Conservation (phyloP, 1,140 invertebrate genomes). For the Tribolium castaneum region DNA sequence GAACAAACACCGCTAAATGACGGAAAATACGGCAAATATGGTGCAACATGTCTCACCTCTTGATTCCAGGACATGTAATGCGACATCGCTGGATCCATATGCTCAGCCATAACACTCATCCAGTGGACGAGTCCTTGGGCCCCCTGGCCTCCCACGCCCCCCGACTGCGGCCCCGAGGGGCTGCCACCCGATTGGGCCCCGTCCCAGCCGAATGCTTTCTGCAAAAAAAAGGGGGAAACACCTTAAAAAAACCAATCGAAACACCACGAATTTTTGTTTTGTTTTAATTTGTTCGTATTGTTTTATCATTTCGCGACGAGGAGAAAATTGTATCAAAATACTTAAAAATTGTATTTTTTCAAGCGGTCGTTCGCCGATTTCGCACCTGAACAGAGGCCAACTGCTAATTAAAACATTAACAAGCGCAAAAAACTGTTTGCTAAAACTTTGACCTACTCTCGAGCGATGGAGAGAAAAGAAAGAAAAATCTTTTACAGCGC, state of each 20-base stretch:
- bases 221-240: conserved; percentile 49
- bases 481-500: not conserved
- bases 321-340: not conserved
- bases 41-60: conserved; percentile 57
- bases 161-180: conserved; percentile 59
- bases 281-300: conserved; percentile 22
- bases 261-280: not conserved
- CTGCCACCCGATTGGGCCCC: conserved; percentile 59
- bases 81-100: conserved; percentile 72
- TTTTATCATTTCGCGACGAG: conserved; percentile 19
- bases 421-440: conserved; percentile 2
- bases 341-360: not conserved
- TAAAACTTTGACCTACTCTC: conserved; percentile 28
- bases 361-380: not conserved
- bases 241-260: conserved; percentile 6
- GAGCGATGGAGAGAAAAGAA: not conserved
- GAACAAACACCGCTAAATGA: too few relatives aligned
- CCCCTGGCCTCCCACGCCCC: conserved; percentile 68
- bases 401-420: conserved; percentile 21
- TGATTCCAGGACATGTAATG: conserved; percentile 72
- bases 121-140: conserved; percentile 81
- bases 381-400: conserved; percentile 3
- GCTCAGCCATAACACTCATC: conserved; percentile 88
- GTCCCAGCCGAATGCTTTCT: conserved; percentile 64
- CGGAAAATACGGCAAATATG: not conserved